phyloP scores from a whole-genome alignment of 2,113 vertebrate genomes.

The Nerophis ophidion region DNA sequence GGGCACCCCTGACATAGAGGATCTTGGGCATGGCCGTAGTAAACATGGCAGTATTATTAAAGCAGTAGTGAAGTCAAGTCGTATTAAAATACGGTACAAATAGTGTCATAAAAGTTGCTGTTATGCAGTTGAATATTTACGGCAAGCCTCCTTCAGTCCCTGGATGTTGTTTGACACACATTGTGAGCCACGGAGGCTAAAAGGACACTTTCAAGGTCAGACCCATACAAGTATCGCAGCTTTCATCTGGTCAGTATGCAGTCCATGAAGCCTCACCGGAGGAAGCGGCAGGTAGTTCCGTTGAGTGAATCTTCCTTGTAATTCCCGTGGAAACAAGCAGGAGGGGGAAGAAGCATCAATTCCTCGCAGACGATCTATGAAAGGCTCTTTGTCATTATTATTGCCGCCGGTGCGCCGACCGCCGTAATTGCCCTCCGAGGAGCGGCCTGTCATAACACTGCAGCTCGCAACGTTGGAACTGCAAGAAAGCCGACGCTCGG shows the following conservation, averaged over 20 bases:
- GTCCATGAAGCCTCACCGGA: background rate
- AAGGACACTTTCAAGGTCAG: conserved; percentile 1
- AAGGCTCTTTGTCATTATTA: conserved; percentile 7
- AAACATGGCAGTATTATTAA: too few species aligned
- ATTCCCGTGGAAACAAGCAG: conserved; percentile 5
- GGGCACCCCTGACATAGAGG: too few species aligned
- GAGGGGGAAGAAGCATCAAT: background rate
- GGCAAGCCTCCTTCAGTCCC: too few species aligned
- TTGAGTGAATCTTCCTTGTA: conserved; percentile 1
- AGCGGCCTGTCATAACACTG: conserved; percentile 1
- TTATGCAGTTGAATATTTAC: too few species aligned
- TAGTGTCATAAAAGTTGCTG: too few species aligned
- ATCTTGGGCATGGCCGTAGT: too few species aligned
- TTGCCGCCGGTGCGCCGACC: background rate
- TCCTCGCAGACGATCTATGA: background rate
- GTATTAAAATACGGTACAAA: too few species aligned
- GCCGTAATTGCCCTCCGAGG: conserved; percentile 2
- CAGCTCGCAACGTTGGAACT: background rate
- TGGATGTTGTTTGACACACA: too few species aligned
- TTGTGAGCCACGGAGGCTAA: background rate
- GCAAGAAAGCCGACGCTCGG: too few species aligned
- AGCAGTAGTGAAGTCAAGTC: too few species aligned
- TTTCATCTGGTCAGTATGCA: background rate
- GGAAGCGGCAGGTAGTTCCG: conserved; percentile 2
- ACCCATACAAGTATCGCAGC: background rate